Base-by-base conservation (phyloP, 2,797 vertebrate genomes). In the Pangasius krempfi region DNA sequence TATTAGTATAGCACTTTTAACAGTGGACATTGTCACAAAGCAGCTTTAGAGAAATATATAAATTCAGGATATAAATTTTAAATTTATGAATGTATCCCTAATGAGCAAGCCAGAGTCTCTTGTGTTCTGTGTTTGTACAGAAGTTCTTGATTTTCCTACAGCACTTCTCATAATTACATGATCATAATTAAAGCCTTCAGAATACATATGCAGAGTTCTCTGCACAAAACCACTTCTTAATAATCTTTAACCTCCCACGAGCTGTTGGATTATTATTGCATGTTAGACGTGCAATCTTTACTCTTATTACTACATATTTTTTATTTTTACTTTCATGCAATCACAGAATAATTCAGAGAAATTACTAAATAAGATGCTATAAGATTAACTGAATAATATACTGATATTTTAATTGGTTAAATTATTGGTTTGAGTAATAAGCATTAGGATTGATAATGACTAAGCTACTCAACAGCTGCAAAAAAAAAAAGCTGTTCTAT, bases 391-490 rank as follows among this genome's bases (percentile, higher is more conserved):
- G 14, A 16, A 54, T 18, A 79, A 54, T 52, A 14, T 79, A 52
- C 33, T 12, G 52, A 30, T 73, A n/a, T 80, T 68, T 76, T 87
- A 78, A 87, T 66, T 66, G 33, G 27, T 52, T 76, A 30, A 37
- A 78, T 70, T 50, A 33, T 4, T 72, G 70, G 60, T 8, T 68
- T 80, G 12, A 52, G 30, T 47, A 80, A 68, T 20, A n/a, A 68
- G 62, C 30, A 37, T 87, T 52, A 56, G 76, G 33, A 73, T 75
- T 68, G 54, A 60, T 58, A 30, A 30, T 82, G 40, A 40, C 40
- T 40, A 40, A 40, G 5, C 40, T 40, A n/a, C 10, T 79, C 33
- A 60, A 56, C 25, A 54, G 30, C 4, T 50, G 9, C 4, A 64
- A 40, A 7, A 75, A 33, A n/a, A 12, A 30, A 44, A 37, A 18